Evolutionary conservation across 30 jellyfish, hydroid and myxozoan genomes (phyloP).

Genomic region (Turritopsis rubra): DNA sequence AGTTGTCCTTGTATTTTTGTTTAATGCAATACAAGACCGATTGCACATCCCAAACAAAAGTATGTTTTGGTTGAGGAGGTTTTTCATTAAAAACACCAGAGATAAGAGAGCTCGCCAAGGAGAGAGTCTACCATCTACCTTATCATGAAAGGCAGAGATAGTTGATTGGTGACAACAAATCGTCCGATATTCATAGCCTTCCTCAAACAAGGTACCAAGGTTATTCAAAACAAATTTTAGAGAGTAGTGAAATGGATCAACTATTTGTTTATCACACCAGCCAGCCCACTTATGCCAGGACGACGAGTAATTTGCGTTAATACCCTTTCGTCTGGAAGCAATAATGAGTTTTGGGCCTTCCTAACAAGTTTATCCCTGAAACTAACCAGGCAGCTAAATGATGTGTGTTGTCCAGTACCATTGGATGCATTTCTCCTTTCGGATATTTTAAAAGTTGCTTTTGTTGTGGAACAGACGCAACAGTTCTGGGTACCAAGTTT

Average conservation of each 20-base stretch:
- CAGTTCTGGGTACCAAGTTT: slow-evolving; percentile 37
- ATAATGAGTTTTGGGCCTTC: slow-evolving; percentile 35
- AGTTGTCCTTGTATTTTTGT: no score
- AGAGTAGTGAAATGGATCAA: slow-evolving; percentile 40
- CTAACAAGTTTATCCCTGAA: slow-evolving; percentile 30
- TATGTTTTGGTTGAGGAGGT: background rate
- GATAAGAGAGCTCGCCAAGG: background rate
- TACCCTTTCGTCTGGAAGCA: slow-evolving; percentile 39
- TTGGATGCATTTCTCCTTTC: slow-evolving; percentile 34
- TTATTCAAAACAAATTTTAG: slow-evolving; percentile 3
- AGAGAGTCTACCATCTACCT: background rate
- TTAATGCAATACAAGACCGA: no score
- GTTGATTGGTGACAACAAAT: background rate
- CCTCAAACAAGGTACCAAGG: background rate
- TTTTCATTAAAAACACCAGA: background rate
- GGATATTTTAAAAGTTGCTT: slow-evolving; percentile 9
- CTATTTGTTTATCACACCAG: slow-evolving; percentile 35
- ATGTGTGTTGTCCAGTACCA: slow-evolving; percentile 11
- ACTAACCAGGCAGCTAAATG: slow-evolving; percentile 42
- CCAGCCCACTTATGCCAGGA: slow-evolving; percentile 38
- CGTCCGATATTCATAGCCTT: background rate
- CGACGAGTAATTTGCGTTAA: slow-evolving; percentile 39
- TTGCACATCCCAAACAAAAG: background rate
- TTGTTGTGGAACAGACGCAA: slow-evolving; percentile 10
- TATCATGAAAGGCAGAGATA: background rate